Evolutionary conservation across 2,888 invertebrate genomes (phyloP).

Genomic region (Nematopogon swammerdamellus): DNA sequence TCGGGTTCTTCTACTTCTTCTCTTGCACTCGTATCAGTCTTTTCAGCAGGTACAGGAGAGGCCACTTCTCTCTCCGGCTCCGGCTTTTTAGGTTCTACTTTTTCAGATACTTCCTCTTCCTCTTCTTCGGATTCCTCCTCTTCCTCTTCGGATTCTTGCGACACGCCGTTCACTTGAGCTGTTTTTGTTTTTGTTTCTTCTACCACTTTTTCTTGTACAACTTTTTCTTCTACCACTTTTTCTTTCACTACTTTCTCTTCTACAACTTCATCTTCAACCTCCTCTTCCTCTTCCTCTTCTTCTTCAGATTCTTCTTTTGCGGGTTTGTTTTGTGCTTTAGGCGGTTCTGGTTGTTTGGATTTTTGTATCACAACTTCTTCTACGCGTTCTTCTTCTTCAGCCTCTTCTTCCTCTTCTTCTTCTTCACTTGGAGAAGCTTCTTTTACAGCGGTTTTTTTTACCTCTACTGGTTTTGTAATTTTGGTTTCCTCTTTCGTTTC

Average conservation of each 20-base stretch:
- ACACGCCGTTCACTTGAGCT: slow-evolving; percentile 9
- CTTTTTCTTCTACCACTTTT: slow-evolving; percentile 12
- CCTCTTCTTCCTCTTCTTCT: slow-evolving; percentile 18
- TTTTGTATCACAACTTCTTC: slow-evolving; percentile 14
- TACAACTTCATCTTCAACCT: slow-evolving; percentile 12
- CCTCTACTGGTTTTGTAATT: slow-evolving; percentile 6
- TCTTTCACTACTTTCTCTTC: slow-evolving; percentile 13
- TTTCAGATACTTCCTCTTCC: slow-evolving; percentile 12
- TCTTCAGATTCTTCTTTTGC: slow-evolving; percentile 5
- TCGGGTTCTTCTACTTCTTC: slow-evolving; percentile 9
- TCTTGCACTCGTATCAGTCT: too few relatives aligned
- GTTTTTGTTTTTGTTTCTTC: slow-evolving; percentile 12
- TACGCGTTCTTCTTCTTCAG: slow-evolving; percentile 21
- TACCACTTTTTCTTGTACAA: slow-evolving; percentile 13
- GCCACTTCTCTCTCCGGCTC: too few relatives aligned
- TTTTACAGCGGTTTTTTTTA: slow-evolving; percentile 8
- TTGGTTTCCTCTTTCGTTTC: slow-evolving; percentile 9
- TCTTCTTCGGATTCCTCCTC: slow-evolving; percentile 5
- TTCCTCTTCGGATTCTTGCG: slow-evolving; percentile 6
- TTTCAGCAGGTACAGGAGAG: slow-evolving; percentile 6
- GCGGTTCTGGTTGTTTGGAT: slow-evolving; percentile 1
- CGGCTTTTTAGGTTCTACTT: slow-evolving; percentile 7
- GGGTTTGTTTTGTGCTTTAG: slow-evolving; percentile 1
- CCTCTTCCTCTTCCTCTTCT: slow-evolving; percentile 14
- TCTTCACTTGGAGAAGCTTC: slow-evolving; percentile 16